Conservation (phyloP, 2,888 invertebrate species). For the Chymomyza caudatula region DNA sequence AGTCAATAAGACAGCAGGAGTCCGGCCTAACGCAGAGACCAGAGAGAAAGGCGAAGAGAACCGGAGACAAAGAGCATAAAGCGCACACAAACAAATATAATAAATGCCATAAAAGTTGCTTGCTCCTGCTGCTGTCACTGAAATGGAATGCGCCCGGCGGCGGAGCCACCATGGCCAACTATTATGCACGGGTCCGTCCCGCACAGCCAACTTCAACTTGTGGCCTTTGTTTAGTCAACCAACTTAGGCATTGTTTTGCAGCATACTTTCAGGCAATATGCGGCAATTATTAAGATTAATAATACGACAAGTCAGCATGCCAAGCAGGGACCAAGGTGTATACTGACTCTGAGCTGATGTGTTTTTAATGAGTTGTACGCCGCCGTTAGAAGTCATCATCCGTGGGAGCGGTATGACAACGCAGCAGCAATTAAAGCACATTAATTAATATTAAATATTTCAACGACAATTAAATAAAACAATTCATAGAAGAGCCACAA, state of each 20-base stretch:
- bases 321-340: neutral
- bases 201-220: slow-evolving; percentile 9
- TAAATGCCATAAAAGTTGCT: slow-evolving; percentile 26
- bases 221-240: slow-evolving; percentile 34
- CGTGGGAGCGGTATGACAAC: slow-evolving; percentile 11
- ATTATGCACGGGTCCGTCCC: neutral
- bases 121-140: neutral
- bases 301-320: slow-evolving; percentile 24
- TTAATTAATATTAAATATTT: slow-evolving; percentile 73
- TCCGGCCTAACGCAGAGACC: neutral
- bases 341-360: slow-evolving; percentile 42
- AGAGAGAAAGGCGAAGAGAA: neutral
- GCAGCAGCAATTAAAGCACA: slow-evolving; percentile 63
- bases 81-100: slow-evolving; percentile 18
- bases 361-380: slow-evolving; percentile 62
- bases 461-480: slow-evolving; percentile 64
- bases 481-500: slow-evolving; percentile 53
- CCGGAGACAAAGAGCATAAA: slow-evolving; percentile 4
- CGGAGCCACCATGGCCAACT: neutral
- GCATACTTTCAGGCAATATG: slow-evolving; percentile 54
- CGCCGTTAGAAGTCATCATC: slow-evolving; percentile 1
- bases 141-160: neutral
- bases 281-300: slow-evolving; percentile 68
- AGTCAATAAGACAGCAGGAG: neutral
- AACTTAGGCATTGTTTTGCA: slow-evolving; percentile 44